Conservation (phyloP, 2,888 invertebrate species). For the Gari tellinella region DNA sequence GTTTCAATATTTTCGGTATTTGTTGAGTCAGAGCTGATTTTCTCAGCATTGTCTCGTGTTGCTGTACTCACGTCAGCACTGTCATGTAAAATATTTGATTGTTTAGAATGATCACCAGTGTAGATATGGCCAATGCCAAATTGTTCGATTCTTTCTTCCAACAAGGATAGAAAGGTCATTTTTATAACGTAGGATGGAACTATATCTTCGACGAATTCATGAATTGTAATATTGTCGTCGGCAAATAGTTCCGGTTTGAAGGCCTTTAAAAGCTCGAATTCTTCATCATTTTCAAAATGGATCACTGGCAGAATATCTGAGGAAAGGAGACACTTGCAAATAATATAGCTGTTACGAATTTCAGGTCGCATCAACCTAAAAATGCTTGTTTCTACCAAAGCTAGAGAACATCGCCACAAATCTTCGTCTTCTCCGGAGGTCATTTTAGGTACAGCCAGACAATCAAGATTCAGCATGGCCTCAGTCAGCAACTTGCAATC, state of each 20-base stretch:
- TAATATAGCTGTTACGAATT: conserved; percentile 50
- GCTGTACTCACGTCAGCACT: too few relatives aligned
- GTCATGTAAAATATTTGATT: too few relatives aligned
- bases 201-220: conserved; percentile 23
- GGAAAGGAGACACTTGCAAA: conserved; percentile 32
- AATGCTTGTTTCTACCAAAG: conserved; percentile 45
- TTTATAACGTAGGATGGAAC: conserved; percentile 54
- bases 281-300: conserved; percentile 31
- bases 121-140: conserved; percentile 23
- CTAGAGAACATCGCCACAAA: conserved; percentile 52
- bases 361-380: conserved; percentile 35
- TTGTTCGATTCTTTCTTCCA: conserved; percentile 29
- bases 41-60: too few relatives aligned
- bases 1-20: neutral
- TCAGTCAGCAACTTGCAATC: conserved; percentile 21
- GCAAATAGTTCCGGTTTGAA: conserved; percentile 9
- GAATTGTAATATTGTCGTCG: conserved; percentile 16
- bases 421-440: conserved; percentile 31
- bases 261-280: conserved; percentile 5
- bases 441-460: conserved; percentile 50
- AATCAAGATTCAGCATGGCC: conserved; percentile 19
- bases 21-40: too few relatives aligned
- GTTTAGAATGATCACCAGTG: neutral
- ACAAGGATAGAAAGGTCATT: conserved; percentile 44
- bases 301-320: conserved; percentile 30